Percentiles rank a stretch among this genome's conserved stretches.
phyloP scores from a whole-genome alignment of 1,140 invertebrate species.

The Olivierus martensii region DNA sequence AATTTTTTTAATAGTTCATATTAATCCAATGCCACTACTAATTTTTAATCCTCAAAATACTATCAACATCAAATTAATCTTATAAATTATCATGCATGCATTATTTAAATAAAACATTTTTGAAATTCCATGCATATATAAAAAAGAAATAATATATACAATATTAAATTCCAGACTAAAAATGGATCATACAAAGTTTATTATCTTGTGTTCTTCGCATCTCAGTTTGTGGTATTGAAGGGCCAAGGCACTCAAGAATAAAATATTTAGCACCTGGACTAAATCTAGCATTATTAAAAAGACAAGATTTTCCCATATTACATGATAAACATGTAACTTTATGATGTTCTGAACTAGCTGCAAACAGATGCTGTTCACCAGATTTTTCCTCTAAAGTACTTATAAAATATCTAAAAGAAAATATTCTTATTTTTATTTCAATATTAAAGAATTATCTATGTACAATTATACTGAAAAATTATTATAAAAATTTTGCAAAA shows the following conservation, averaged over 20 bases:
- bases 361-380: constrained; percentile 31
- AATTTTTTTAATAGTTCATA: too few species aligned
- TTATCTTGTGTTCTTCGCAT: constrained; percentile 40
- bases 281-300: constrained; percentile 41
- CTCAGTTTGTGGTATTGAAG: constrained; percentile 57
- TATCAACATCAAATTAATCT: too few species aligned
- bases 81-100: too few species aligned
- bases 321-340: constrained; percentile 30
- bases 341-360: constrained; percentile 28
- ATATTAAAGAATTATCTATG: too few species aligned
- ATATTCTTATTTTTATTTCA: not conserved
- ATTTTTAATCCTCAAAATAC: too few species aligned
- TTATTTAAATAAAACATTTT: too few species aligned
- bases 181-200: constrained; percentile 9
- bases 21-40: too few species aligned
- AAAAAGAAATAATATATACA: too few species aligned
- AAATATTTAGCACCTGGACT: constrained; percentile 55
- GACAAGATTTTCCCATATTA: constrained; percentile 27
- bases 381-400: constrained; percentile 39
- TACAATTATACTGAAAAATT: too few species aligned
- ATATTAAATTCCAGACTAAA: too few species aligned
- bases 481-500: too few species aligned
- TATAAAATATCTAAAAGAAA: constrained; percentile 18
- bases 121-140: too few species aligned
- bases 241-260: constrained; percentile 67